Conservation (phyloP, 2,797 vertebrate species). For the Phoebastria nigripes region DNA sequence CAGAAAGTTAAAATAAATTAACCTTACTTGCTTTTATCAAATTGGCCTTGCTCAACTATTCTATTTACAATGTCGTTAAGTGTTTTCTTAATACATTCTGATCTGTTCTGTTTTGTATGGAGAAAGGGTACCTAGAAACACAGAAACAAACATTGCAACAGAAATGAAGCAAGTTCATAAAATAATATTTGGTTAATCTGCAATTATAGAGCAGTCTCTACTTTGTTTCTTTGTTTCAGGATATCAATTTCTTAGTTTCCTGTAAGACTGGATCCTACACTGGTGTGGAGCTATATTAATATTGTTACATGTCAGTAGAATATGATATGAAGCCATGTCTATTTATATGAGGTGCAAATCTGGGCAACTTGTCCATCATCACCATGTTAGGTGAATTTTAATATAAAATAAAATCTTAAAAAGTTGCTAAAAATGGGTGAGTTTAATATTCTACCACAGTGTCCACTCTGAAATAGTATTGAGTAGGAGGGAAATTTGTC, state of each 20-base stretch:
- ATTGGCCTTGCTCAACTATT: conserved; percentile 24
- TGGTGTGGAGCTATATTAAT: neutral
- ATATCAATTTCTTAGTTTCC: neutral
- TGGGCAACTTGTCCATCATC: neutral
- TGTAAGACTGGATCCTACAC: neutral
- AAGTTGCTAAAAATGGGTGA: neutral
- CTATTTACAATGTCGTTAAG: conserved; percentile 27
- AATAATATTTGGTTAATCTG: conserved; percentile 39
- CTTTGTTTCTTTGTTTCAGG: neutral
- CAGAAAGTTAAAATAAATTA: conserved; percentile 52
- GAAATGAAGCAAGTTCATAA: conserved; percentile 7
- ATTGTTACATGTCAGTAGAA: neutral
- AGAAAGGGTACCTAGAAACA: conserved; percentile 39
- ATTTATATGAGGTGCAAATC: neutral
- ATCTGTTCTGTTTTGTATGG: conserved; percentile 5
- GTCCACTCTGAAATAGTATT: neutral
- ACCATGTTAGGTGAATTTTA: neutral
- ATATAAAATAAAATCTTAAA: neutral
- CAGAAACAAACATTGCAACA: conserved; percentile 56
- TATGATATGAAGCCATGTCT: neutral
- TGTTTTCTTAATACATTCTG: conserved; percentile 52
- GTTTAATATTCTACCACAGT: neutral
- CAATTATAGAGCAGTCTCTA: neutral
- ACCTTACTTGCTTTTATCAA: conserved; percentile 42
- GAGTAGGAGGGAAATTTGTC: neutral